Base-by-base conservation (phyloP, 2,888 invertebrate species). In the Abrostola tripartita region DNA sequence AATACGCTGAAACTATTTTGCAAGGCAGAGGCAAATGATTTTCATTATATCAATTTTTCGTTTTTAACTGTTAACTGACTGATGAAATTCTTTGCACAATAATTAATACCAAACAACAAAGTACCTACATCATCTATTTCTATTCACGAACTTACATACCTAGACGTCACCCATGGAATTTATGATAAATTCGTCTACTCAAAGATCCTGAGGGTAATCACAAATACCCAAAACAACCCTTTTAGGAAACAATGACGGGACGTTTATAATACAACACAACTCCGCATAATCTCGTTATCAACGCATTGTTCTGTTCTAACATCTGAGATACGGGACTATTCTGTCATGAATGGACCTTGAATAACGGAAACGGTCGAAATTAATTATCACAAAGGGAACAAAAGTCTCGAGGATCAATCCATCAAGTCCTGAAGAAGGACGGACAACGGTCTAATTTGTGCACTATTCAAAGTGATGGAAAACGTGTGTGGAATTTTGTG, bases 381-480 rank as follows among this genome's bases (percentile, higher is more conserved):
- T 90, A 90, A 90, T 90, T 89, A 86, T 82, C 74, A 81, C 72
- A 69, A 74, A 74, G 70, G 78, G 82, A 84, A 88, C 90, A 89
- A 89, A 89, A 90, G 88, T 88, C 87, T 79, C 79, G 64, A 68
- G 82, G 80, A 75, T 81, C 83, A 85, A 89, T 89, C 88, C 83
- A 87, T 90, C 90, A 90, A 68, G 68, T 52, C 52, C 69, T 85
- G 86, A 88, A 82, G 83, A 60, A 81, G 88, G 85, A 82, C 81
- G 75, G 85, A 87, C 88, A 83, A 74, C 81, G 81, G 79, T 74
- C 74, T 78, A 76, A 85, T 87, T 82, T 74, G 82, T 75, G 66
- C 74, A 74, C 77, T 72, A 79, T 81, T 78, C 71, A 52, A 42
- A 49, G 50, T 58, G 74, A 68, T 66, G 61, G 63, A 65, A 73